Conservation (phyloP, 2,797 vertebrate species). For the Petrocephalus schoutedeni region DNA sequence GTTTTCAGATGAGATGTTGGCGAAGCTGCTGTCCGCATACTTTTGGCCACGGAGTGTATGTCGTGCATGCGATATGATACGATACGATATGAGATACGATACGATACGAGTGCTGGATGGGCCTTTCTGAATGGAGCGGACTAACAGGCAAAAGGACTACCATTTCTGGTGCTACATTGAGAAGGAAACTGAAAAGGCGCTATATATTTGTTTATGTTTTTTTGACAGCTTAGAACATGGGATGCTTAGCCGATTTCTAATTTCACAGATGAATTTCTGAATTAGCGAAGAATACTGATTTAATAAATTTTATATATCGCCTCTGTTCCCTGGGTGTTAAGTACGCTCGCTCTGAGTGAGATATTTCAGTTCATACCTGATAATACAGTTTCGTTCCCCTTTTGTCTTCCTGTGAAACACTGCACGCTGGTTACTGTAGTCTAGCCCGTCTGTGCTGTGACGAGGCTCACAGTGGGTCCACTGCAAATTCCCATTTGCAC, state of each 20-base stretch:
- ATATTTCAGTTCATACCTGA: constrained; percentile 24
- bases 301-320: constrained; percentile 49
- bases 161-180: constrained; percentile 28
- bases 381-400: constrained; percentile 25
- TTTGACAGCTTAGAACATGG: constrained; percentile 34
- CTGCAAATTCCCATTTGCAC: constrained; percentile 48
- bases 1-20: not conserved
- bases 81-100: no score
- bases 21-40: not conserved
- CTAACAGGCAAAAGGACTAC: constrained; percentile 32
- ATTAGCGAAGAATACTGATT: constrained; percentile 44
- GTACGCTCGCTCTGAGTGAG: constrained; percentile 41
- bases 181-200: constrained; percentile 24
- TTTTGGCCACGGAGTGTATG: not conserved
- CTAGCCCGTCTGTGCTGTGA: not conserved
- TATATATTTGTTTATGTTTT: constrained; percentile 36
- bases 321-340: constrained; percentile 39
- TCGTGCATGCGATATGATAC: not conserved
- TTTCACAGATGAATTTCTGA: constrained; percentile 46
- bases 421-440: constrained; percentile 25
- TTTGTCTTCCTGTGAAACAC: constrained; percentile 32
- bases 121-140: constrained; percentile 23
- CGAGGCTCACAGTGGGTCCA: constrained; percentile 39
- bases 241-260: constrained; percentile 42
- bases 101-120: not conserved